These are phyloP conservation scores for Pachypsylla venusta DNA, from an alignment of 1,140 invertebrate genomes.

Conservation along the genomic window DNA sequence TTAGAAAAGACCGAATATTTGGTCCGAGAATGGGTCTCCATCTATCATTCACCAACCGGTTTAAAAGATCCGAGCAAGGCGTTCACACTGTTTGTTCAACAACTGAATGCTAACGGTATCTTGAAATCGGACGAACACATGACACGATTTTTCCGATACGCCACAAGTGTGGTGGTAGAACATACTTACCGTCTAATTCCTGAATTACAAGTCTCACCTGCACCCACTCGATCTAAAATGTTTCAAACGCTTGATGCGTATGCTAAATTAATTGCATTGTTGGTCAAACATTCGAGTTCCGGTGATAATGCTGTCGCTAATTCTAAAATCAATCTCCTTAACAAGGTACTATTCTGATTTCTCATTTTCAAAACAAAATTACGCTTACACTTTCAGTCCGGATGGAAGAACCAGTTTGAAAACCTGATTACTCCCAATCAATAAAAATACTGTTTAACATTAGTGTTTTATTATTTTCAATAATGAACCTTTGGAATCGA, in stretches of 20 bases:
- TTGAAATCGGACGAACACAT: constrained; percentile 95
- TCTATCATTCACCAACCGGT: constrained; percentile 66
- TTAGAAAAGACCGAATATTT: constrained; percentile 91
- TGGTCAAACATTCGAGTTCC: constrained; percentile 75
- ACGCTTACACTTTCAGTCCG: no score
- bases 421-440: no score
- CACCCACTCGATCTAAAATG: constrained; percentile 57
- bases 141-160: constrained; percentile 90
- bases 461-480: no score
- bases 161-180: constrained; percentile 93
- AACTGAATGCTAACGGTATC: constrained; percentile 94
- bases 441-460: no score
- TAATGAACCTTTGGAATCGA: no score
- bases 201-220: constrained; percentile 49
- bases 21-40: constrained; percentile 84
- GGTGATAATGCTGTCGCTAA: constrained; percentile 74
- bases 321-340: constrained; percentile 91
- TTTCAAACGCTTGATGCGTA: constrained; percentile 93
- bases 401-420: no score
- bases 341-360: no score
- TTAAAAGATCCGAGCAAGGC: constrained; percentile 80
- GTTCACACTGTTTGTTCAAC: constrained; percentile 84
- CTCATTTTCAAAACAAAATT: no score
- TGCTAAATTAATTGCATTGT: constrained; percentile 78
- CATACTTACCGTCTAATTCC: constrained; percentile 67